Evolutionary conservation across 2,888 invertebrate species (phyloP), one percentile per base, ranked within the genome.

Genomic region (Siphlonurus alternatus): DNA sequence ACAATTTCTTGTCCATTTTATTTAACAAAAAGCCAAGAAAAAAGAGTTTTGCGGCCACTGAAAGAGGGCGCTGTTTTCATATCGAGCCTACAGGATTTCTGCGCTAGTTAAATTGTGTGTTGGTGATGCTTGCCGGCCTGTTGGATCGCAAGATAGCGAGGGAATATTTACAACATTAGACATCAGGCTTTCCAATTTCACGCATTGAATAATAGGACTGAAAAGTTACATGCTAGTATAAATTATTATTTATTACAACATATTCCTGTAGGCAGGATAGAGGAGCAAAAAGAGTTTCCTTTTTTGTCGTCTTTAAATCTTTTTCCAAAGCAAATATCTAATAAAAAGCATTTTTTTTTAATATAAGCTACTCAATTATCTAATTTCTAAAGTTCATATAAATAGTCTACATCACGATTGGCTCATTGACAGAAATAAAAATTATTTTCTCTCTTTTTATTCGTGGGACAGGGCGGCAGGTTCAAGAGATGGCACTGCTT

Each of bases 11-110:
- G 67, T 67, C 67, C 66, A 63, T 67, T 68, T 68, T 68, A 67
- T 68, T 68, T 68, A 68, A 68, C 68, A 68, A 68, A 68, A 68
- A 68, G 67, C 68, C 68, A 67, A 67, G 67, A 67, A 53, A 64
- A 61, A 56, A 61, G 56, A 61, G 7, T 18, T 19, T 19, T 56
- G 19, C 38, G n/a, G 22, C 62, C 53, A 53, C 38, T 62, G 18
- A 22, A 62, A 62, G 23, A 62, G 23, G 63, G 53, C 51, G 25
- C 18, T 56, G 54, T 59, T 63, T 56, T 64, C 66, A 65, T 66
- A 62, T 63, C 66, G 63, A 64, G 66, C 54, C 66, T 66, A 65
- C 63, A 63, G 65, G 64, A 66, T 51, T 59, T 23, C 59, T 62
- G 64, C 59, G 62, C 61, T 60, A 61, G 64, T 63, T 56, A 63